A percentile compares a stretch with the other conserved stretches of the same genome.
Evolutionary conservation across 2,113 vertebrate species (phyloP).

Genomic region (Aegotheles bennettii): DNA sequence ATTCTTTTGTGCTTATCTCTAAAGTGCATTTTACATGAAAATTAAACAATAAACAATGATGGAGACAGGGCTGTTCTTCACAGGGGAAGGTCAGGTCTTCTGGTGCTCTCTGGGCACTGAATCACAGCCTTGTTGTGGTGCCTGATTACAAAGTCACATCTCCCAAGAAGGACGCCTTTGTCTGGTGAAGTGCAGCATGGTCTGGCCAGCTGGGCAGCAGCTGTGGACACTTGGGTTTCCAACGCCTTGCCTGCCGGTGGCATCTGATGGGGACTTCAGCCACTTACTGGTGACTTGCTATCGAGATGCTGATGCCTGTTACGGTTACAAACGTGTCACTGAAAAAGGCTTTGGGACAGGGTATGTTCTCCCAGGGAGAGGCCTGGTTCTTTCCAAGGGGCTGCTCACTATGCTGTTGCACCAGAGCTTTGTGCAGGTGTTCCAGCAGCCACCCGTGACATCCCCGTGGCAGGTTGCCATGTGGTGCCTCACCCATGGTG

Average conservation of each 20-base stretch:
- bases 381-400: background rate
- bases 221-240: background rate
- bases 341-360: background rate
- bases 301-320: background rate
- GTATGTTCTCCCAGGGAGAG: background rate
- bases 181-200: background rate
- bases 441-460: background rate
- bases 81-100: background rate
- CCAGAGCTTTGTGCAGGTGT: background rate
- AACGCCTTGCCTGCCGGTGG: background rate
- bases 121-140: background rate
- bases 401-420: background rate
- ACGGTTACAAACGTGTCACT: fast-evolving
- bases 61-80: background rate
- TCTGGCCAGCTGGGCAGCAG: background rate
- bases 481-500: fast-evolving
- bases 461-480: background rate
- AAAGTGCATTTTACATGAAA: background rate
- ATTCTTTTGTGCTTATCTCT: background rate
- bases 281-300: background rate
- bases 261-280: background rate
- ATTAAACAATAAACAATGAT: background rate
- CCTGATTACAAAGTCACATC: background rate
- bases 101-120: background rate
- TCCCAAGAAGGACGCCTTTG: background rate